Conservation (phyloP, 2,113 vertebrate species). For the Bettongia penicillata region DNA sequence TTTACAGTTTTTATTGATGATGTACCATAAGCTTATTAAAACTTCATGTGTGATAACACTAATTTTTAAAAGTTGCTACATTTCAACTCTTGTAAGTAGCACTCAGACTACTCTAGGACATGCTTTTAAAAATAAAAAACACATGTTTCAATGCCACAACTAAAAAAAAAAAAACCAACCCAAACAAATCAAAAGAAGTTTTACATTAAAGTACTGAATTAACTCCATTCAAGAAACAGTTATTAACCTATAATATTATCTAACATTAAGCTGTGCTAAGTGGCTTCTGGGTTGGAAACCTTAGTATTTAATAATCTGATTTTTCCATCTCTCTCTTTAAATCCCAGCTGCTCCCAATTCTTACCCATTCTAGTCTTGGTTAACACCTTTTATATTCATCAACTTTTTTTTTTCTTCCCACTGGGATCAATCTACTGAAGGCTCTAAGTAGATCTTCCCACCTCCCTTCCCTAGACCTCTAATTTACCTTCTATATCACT, state of each 20-base stretch:
- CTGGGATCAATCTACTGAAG: background rate
- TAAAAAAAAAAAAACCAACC: background rate
- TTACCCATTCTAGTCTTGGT: background rate
- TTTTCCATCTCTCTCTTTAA: background rate
- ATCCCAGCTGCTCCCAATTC: background rate
- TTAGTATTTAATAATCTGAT: background rate
- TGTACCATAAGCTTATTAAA: constrained; percentile 77
- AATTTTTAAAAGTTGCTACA: constrained; percentile 75
- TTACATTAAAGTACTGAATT: constrained; percentile 44
- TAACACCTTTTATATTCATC: background rate
- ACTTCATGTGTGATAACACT: constrained; percentile 70
- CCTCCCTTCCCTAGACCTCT: background rate
- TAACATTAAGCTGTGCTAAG: constrained; percentile 15
- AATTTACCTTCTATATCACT: background rate
- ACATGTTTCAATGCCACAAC: constrained; percentile 21
- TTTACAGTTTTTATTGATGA: constrained; percentile 39
- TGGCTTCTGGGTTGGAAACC: background rate
- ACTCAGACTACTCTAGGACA: background rate
- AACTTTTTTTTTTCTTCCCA: background rate
- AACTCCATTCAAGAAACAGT: background rate
- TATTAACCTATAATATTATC: background rate
- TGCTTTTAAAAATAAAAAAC: constrained; percentile 1
- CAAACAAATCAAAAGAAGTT: background rate
- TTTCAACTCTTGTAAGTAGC: constrained; percentile 71
- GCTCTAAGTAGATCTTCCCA: background rate